Base-by-base conservation (phyloP, 2,888 invertebrate genomes). In the Automeris io region DNA sequence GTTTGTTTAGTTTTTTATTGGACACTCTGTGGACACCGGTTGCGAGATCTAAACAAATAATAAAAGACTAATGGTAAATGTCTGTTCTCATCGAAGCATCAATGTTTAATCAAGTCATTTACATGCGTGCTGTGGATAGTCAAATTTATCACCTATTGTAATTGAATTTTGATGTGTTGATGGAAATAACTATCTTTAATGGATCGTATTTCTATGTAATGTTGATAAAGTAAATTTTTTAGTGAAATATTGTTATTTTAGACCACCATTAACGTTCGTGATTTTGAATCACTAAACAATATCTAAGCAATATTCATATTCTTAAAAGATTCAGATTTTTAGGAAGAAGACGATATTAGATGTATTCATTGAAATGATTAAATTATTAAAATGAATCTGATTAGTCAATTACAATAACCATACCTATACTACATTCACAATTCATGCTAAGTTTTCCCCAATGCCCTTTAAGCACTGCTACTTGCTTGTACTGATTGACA, bases 101-200 rank as follows among this genome's bases (percentile, higher is more conserved):
- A 48, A 72, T 81, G 73, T 80, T 79, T 81, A 79, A 79, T 77
- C 73, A 66, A 73, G 63, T 74, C 75, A 82, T 83, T 82, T 78
- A 70, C 71, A 80, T 75, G 64, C 54, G 54, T 51, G 51, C 45
- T 66, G 60, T 64, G 63, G 63, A 69, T 68, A 62, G 72, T 70
- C 59, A 54, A 69, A 72, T 72, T 72, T 74, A 76, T 75, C 70
- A 67, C 69, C 61, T 69, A 55, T 47, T 52, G 61, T 73, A 70
- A 73, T 70, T 64, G 70, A 64, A 62, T 65, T 70, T 61, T 60
- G 62, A 70, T 65, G 69, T 63, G 69, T 60, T 64, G 70, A 70
- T 67, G 57, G 61, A 65, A 67, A 61, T 60, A 59, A 21, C 12
- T 37, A n/a, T 21, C 12, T 33, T 16, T 29, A 29, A 16, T 29